Conservation (phyloP, 1,140 invertebrate species). For the Aphidius ervi region DNA sequence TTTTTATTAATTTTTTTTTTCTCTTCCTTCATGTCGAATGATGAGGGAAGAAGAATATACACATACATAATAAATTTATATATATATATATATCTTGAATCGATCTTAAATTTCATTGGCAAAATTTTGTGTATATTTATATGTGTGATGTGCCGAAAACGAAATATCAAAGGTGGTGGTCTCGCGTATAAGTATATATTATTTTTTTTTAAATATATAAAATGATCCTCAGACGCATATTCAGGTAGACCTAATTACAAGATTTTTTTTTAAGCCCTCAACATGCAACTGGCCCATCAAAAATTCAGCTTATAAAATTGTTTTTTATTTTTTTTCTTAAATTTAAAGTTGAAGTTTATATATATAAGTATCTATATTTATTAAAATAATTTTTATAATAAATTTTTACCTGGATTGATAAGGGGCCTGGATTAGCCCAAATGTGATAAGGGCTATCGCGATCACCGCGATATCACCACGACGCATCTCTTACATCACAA, state of each 20-base stretch:
- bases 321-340: no score
- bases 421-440: constrained; percentile 48
- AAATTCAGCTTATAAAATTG: no score
- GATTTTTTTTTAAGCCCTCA: not conserved
- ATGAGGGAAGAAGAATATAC: no score
- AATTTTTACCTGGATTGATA: constrained; percentile 44
- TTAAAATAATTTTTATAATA: no score
- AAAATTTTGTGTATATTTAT: constrained; percentile 11
- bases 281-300: no score
- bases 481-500: constrained; percentile 55
- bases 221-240: constrained; percentile 7
- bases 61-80: not conserved
- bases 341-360: no score
- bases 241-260: constrained; percentile 27
- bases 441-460: constrained; percentile 52
- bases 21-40: no score
- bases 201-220: no score
- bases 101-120: constrained; percentile 24
- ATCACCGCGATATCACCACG: constrained; percentile 51
- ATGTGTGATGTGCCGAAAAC: constrained; percentile 18
- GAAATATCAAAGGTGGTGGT: constrained; percentile 34
- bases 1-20: no score
- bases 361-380: no score
- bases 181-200: constrained; percentile 10
- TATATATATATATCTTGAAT: constrained; percentile 3